A percentile compares a stretch with the other conserved stretches of the same genome.
Evolutionary conservation across 2,888 invertebrate genomes (phyloP).

Genomic region (Macrosiphum euphorbiae): DNA sequence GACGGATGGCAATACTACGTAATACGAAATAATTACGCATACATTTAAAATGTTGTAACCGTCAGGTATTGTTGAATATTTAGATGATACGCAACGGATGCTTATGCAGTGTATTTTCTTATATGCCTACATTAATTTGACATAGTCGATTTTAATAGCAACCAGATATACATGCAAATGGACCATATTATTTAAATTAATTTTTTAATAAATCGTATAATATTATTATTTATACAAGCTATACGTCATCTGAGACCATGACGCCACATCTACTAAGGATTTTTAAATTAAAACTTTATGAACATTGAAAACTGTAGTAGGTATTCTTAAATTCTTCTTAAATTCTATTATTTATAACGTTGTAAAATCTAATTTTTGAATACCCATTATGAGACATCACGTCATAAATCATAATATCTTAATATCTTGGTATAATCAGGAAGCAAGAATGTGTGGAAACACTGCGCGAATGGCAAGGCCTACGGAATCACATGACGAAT

Average conservation of each 20-base stretch:
- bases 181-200: background rate
- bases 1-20: background rate
- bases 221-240: background rate
- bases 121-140: background rate
- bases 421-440: background rate
- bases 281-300: background rate
- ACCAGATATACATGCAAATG: background rate
- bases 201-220: background rate
- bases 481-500: too few relatives aligned
- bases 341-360: background rate
- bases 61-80: background rate
- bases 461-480: too few relatives aligned
- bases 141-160: background rate
- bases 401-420: too few relatives aligned
- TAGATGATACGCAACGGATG: background rate
- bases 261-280: background rate
- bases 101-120: background rate
- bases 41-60: background rate
- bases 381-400: background rate
- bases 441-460: too few relatives aligned
- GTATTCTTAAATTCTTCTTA: background rate
- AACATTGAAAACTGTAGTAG: background rate
- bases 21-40: background rate
- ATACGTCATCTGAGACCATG: background rate
- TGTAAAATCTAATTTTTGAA: background rate